Base-by-base conservation (phyloP, 2,113 vertebrate species). In the Tringa solitaria region DNA sequence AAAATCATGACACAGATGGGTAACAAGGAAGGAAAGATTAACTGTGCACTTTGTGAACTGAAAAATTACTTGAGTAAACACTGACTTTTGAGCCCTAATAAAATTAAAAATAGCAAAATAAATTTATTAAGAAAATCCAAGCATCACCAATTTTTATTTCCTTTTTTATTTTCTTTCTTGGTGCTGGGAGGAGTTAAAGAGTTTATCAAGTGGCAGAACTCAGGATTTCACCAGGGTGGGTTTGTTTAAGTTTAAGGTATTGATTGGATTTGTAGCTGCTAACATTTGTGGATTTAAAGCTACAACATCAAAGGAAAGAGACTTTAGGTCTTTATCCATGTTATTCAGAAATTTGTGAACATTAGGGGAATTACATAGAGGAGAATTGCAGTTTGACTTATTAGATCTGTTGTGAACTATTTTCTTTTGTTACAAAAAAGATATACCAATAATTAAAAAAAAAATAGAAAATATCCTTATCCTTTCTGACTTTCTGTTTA, bases 171-270 rank as follows among this genome's bases (percentile, higher is more conserved):
- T 60, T 89, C 45, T 83, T 93, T 77, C 64, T 91, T 96, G 56
- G 60, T 95, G 24, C 73, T 90, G 43, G 64, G 96, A 93, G 27
- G 20, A 8, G 51, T 93, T 94, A 90, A 97, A 89, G 79, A 37
- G 11, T 89, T 96, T 96, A 69, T 95, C 51, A 95, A 95, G 74
- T 51, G 32, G 67, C 53, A 90, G 93, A 95, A 59, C 26, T 63
- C 69, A 87, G 83, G 75, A 45, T 81, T 93, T 86, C 89, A 89
- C 80, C 23, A 73, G 23, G 67, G 5, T 33, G 86, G 78, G 37
- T 86, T 85, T 24, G 30, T 85, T 95, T 94, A 96, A 95, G 69
- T 95, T 92, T 84, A 96, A 97, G 63, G 19, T 94, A 86, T 92
- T 94, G 72, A 93, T 90, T 96, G 37, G 33, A 80, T 96, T 84